phyloP scores from a whole-genome alignment of 2,797 vertebrate species.

The Protosalanx chinensis region DNA sequence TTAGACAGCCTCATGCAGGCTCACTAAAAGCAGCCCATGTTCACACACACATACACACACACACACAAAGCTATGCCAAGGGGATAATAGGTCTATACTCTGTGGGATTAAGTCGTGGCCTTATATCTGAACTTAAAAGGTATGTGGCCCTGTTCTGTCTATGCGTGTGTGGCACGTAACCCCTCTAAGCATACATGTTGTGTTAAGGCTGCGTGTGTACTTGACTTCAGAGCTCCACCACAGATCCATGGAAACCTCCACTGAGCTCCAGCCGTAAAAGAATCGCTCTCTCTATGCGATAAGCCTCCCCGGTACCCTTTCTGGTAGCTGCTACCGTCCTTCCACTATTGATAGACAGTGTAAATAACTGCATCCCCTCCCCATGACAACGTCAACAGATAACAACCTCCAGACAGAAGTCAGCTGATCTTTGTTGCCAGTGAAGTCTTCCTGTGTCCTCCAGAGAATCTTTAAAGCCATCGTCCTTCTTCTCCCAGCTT shows the following conservation, averaged over 20 bases:
- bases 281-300: neutral
- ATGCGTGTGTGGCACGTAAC: neutral
- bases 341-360: too few species aligned
- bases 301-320: too few species aligned
- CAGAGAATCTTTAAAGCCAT: neutral
- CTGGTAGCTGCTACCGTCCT: too few species aligned
- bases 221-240: neutral
- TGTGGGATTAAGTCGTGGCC: slow-evolving; percentile 16
- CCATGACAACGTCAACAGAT: slow-evolving; percentile 24
- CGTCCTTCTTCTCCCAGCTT: neutral
- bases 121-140: slow-evolving; percentile 16
- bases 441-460: slow-evolving; percentile 5
- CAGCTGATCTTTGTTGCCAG: slow-evolving; percentile 5
- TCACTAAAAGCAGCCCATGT: neutral
- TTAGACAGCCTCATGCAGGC: neutral
- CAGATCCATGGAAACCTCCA: neutral
- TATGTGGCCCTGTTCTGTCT: neutral
- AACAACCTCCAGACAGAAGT: slow-evolving; percentile 16
- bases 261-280: neutral
- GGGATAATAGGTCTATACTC: slow-evolving; percentile 19
- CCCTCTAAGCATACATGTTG: neutral
- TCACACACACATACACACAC: slow-evolving; percentile 10
- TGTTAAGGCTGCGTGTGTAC: neutral
- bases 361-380: neutral
- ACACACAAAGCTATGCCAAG: slow-evolving; percentile 6